Evolutionary conservation across 2,113 vertebrate species (phyloP).

Genomic region (Ramphastos sulfuratus): DNA sequence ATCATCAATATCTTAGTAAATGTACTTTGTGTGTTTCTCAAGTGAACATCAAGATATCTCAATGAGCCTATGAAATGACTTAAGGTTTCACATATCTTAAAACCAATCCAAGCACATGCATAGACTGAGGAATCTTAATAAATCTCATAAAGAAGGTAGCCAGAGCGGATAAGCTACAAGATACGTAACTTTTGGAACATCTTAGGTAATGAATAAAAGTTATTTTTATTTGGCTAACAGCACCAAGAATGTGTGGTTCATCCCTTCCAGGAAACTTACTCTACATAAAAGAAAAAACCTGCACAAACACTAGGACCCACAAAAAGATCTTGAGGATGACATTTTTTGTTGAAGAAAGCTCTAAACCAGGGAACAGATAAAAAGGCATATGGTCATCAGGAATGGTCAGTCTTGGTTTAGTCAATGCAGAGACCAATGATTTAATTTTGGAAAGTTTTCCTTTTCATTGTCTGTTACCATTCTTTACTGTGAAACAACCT

Average conservation of each 20-base stretch:
- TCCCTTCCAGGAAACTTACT: background rate
- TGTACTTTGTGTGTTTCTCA: background rate
- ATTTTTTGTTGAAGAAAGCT: background rate
- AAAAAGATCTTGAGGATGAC: background rate
- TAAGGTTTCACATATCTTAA: background rate
- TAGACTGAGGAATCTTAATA: background rate
- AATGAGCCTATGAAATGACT: background rate
- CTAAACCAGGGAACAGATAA: background rate
- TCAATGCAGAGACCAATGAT: background rate
- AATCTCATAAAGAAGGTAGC: background rate
- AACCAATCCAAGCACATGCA: background rate
- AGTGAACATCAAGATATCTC: background rate
- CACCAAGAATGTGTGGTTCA: background rate
- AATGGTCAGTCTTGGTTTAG: background rate
- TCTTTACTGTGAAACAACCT: background rate
- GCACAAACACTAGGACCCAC: background rate
- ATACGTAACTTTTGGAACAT: background rate
- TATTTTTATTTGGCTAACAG: background rate
- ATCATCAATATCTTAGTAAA: background rate
- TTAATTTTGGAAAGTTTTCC: background rate
- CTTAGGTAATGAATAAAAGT: background rate
- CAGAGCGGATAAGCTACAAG: background rate
- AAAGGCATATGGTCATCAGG: background rate
- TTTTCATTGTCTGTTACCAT: background rate
- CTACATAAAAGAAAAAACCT: background rate